phyloP scores from a whole-genome alignment of 1,140 invertebrate genomes.

The Drosophila kepulauana region DNA sequence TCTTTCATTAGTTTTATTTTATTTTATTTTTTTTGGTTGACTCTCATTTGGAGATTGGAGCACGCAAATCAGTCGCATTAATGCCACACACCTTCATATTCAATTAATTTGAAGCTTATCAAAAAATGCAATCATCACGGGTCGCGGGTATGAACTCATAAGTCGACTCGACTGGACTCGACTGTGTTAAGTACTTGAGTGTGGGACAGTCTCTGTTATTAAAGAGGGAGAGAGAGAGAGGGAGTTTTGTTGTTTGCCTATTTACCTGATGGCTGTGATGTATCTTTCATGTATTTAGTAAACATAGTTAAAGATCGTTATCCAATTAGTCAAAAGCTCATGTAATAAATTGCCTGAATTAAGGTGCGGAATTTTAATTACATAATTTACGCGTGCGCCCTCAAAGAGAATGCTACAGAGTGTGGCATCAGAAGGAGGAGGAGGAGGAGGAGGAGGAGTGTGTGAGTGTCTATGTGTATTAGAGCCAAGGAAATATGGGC shows the following conservation, averaged over 20 bases:
- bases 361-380: slow-evolving; percentile 85
- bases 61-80: slow-evolving; percentile 32
- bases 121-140: slow-evolving; percentile 58
- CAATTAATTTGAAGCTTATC: slow-evolving; percentile 75
- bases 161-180: background rate
- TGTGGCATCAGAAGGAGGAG: slow-evolving; percentile 19
- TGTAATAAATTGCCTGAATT: slow-evolving; percentile 83
- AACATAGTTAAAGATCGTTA: slow-evolving; percentile 80
- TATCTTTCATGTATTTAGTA: slow-evolving; percentile 53
- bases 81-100: slow-evolving; percentile 66
- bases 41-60: background rate
- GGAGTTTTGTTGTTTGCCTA: slow-evolving; percentile 11
- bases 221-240: background rate
- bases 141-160: slow-evolving; percentile 64
- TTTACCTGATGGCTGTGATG: slow-evolving; percentile 20
- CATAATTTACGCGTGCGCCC: slow-evolving; percentile 83
- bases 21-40: background rate
- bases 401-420: slow-evolving; percentile 3
- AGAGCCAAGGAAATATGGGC: slow-evolving; percentile 34
- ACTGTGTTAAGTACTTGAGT: background rate
- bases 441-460: background rate
- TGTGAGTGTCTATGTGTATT: slow-evolving; percentile 10
- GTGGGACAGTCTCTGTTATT: too few relatives aligned
- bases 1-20: slow-evolving; percentile 1
- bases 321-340: slow-evolving; percentile 82